Evolutionary conservation across 2,113 vertebrate species (phyloP), one percentile per base, ranked within the genome.

Genomic region (Oostethus manadensis): DNA sequence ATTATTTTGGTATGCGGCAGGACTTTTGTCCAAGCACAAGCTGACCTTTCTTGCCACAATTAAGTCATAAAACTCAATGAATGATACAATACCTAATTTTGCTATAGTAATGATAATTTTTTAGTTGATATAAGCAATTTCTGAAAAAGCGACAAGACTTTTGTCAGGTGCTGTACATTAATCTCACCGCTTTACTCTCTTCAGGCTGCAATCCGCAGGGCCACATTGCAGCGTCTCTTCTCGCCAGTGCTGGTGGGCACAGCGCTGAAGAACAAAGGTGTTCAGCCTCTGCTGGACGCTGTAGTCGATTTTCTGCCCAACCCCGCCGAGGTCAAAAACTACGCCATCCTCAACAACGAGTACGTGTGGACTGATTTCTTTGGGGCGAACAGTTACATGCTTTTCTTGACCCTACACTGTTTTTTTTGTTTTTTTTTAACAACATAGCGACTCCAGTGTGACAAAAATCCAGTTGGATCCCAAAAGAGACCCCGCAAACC

Each of bases 211-310:
- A 91, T 99, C 77, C 90, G 96, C 57, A 90, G 97, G 76, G 91
- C 91, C 7, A 99, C 94, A 0, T 71, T 97, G 56, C 91, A 86
- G 68, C 92, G 92, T 20, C 78, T 88, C 48, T 99, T 99, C 78
- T 89, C 88, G 6, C 96, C 97, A 0, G 96, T 99, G 5, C 78
- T 99, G 26, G 83, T 99, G 71, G 97, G 97, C 64, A 97, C 94
- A 9, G 97, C 97, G 8, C 49, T 99, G 69, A 99, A 93, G 85
- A 99, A 99, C 83, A 98, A 97, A 79, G 97, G 97, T 1, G 91
- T 99, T 1, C 97, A 99, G 70, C 94, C 94, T 0, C 81, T 99
- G 6, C 71, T 99, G 74, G 88, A 99, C 15, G 95, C 94, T 0
- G 88, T 93, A 35, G 75, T 98, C 66, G 94, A 97, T 10, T 99